Base-by-base conservation (phyloP, 2,113 vertebrate genomes). In the Seriola rivoliana region DNA sequence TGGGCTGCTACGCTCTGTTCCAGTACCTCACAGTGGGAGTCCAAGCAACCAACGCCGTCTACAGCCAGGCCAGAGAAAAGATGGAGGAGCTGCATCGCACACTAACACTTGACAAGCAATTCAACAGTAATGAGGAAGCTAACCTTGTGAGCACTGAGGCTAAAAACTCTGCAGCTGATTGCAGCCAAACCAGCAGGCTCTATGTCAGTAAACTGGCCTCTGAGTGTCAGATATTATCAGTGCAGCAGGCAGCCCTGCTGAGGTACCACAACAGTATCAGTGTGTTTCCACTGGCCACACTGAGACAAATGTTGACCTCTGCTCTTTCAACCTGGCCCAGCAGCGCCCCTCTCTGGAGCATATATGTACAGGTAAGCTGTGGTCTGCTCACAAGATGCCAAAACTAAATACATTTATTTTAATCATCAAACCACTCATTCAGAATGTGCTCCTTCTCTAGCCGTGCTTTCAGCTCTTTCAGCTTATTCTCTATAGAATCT, bases 11-110 rank as follows among this genome's bases (percentile, higher is more conserved):
- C 0, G 94, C 96, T n/a, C 95, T 99, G 60, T 98, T 99, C 88
- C 98, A 99, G 92, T 98, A 99, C 87, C 85, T 99, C 72, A 99
- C 98, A 0, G 63, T 96, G 50, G 96, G 97, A 17, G 89, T 99
- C 2, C 94, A 97, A 21, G 96, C 96, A 9, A 96, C 97, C 0
- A 81, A 92, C 5, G 34, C 32, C 0, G 81, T 99, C 70, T 97
- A 95, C 48, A 82, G 65, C 23, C 95, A 95, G 71, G 94, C 96
- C 12, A 92, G 79, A 8, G 95, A 93, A 42, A 92, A 86, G 63
- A 93, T 97, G 76, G 87, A 87, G 42, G 90, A 48, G 57, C 57
- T 86, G 1, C 75, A 87, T 65, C 10, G 17, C 52, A 70, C 48
- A 0, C 38, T 85, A 1, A 89, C 40, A 71, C 78, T n/a, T 4